Conservation (phyloP, 2,113 vertebrate genomes). For the Cebidichthys violaceus region DNA sequence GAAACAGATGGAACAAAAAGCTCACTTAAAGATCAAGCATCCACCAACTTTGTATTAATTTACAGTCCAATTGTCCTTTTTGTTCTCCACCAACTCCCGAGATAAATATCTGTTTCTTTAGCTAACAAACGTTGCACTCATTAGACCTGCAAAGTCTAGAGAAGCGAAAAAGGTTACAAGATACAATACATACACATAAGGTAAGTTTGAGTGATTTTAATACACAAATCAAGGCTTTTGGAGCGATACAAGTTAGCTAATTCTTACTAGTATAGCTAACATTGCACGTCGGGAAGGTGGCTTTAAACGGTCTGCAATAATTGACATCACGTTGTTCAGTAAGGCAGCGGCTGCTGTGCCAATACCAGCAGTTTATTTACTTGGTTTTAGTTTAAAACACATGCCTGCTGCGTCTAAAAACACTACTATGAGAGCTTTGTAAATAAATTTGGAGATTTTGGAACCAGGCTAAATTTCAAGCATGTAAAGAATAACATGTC, state of each 20-base stretch:
- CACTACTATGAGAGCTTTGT: not conserved
- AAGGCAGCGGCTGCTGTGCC: not conserved
- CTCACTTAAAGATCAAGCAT: not conserved
- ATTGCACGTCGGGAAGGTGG: not conserved
- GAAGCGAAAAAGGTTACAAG: not conserved
- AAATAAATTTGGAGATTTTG: not conserved
- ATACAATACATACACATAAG: not conserved
- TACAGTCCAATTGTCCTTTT: not conserved
- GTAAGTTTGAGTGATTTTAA: not conserved
- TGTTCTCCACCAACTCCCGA: not conserved
- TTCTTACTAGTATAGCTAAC: not conserved
- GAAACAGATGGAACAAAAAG: conserved; percentile 2
- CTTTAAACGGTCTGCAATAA: not conserved
- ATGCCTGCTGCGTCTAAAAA: not conserved
- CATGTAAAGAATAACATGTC: conserved; percentile 20
- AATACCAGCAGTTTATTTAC: not conserved
- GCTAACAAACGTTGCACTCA: not conserved
- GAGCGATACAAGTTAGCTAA: not conserved
- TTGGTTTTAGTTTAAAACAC: not conserved
- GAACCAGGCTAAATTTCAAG: conserved; percentile 1
- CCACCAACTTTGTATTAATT: not conserved
- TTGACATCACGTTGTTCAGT: not conserved
- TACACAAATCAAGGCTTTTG: no score
- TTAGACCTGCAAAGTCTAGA: not conserved
- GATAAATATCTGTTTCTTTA: not conserved